phyloP scores from a whole-genome alignment of 1,140 invertebrate genomes.

The Leptopilina boulardi region DNA sequence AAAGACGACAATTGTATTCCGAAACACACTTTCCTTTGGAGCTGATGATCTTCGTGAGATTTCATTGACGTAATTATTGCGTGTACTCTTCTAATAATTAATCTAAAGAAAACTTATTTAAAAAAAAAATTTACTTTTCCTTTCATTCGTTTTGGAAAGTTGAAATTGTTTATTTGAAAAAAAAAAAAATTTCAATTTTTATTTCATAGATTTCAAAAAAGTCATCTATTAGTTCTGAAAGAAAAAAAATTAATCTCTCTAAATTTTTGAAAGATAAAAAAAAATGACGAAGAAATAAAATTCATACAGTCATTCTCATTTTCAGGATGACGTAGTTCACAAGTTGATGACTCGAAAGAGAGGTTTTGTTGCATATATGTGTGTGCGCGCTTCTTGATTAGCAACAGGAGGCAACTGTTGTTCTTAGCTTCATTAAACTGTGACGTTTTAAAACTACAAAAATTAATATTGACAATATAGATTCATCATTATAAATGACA shows the following conservation, averaged over 20 bases:
- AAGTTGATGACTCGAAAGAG: conserved; percentile 1
- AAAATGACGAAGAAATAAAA: too few species aligned
- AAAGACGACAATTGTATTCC: conserved; percentile 66
- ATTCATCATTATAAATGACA: conserved; percentile 44
- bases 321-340: conserved; percentile 4
- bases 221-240: too few species aligned
- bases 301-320: background rate
- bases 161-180: too few species aligned
- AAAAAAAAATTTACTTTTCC: background rate
- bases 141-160: background rate
- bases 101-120: background rate
- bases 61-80: conserved; percentile 50
- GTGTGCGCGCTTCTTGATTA: conserved; percentile 53
- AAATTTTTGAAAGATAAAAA: too few species aligned
- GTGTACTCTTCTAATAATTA: background rate
- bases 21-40: conserved; percentile 69
- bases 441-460: conserved; percentile 50
- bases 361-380: conserved; percentile 32
- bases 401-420: conserved; percentile 52
- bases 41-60: conserved; percentile 56
- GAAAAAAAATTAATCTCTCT: background rate
- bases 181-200: background rate
- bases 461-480: conserved; percentile 42
- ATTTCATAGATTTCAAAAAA: too few species aligned
- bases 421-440: conserved; percentile 49